Evolutionary conservation across 2,797 vertebrate species (phyloP).

Genomic region (Liasis olivaceus): DNA sequence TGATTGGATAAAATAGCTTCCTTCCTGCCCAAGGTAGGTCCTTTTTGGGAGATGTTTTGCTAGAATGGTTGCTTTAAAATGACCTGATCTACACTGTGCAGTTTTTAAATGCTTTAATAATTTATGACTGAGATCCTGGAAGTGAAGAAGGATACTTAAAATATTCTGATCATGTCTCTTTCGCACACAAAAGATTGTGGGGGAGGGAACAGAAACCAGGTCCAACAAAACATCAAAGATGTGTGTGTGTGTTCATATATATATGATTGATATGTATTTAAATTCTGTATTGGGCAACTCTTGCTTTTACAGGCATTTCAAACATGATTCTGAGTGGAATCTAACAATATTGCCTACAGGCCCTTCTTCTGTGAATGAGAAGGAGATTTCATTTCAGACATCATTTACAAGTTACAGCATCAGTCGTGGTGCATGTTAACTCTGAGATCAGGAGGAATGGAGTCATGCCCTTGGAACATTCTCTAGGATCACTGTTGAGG

Average conservation of each 20-base stretch:
- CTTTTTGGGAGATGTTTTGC: not conserved
- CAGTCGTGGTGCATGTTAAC: constrained; percentile 64
- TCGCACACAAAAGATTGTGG: not conserved
- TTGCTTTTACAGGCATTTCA: constrained; percentile 53
- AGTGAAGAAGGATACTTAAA: not conserved
- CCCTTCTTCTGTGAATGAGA: constrained; percentile 64
- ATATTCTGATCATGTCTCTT: not conserved
- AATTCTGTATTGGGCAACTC: constrained; percentile 31
- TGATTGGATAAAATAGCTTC: not conserved
- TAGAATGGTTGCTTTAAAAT: not conserved
- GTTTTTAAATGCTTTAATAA: not conserved
- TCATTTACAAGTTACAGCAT: constrained; percentile 66
- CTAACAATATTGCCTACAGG: constrained; percentile 61
- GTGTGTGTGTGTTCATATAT: not conserved
- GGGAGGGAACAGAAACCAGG: constrained; percentile 31
- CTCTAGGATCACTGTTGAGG: constrained; percentile 53
- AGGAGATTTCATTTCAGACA: constrained; percentile 72
- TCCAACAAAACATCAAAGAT: constrained; percentile 30
- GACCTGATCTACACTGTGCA: not conserved
- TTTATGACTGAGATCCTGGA: not conserved
- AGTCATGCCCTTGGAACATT: constrained; percentile 64
- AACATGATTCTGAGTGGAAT: constrained; percentile 16
- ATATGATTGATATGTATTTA: not conserved
- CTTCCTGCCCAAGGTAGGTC: not conserved
- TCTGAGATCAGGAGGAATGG: constrained; percentile 53